Evolutionary conservation across 2,113 vertebrate species (phyloP).

Genomic region (Speoplatyrhinus poulsoni): DNA sequence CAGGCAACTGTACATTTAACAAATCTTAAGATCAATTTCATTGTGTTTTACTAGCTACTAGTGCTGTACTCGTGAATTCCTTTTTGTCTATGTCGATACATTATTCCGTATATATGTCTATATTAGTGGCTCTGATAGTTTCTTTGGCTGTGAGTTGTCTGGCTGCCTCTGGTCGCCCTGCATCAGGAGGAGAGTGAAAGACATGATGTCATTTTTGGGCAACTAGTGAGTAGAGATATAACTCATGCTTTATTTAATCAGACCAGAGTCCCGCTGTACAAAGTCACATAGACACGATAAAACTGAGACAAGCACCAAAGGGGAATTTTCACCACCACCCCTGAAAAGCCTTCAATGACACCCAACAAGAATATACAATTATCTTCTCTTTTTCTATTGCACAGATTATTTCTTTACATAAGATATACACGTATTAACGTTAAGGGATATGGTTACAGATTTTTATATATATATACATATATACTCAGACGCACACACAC

Average conservation of each 20-base stretch:
- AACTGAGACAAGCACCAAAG: slow-evolving; percentile 54
- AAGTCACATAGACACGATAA: slow-evolving; percentile 35
- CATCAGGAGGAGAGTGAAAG: slow-evolving; percentile 23
- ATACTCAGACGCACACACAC: too few species aligned
- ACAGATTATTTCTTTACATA: slow-evolving; percentile 87
- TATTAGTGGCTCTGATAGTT: slow-evolving; percentile 11
- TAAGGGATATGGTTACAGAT: slow-evolving; percentile 66
- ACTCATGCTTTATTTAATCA: slow-evolving; percentile 34
- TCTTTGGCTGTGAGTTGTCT: slow-evolving; percentile 17
- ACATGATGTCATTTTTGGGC: slow-evolving; percentile 16
- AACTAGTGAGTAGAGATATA: slow-evolving; percentile 19
- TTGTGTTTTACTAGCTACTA: slow-evolving; percentile 18
- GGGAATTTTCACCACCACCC: slow-evolving; percentile 66
- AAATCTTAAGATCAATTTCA: not conserved
- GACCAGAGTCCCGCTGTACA: slow-evolving; percentile 37
- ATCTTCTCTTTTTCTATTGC: slow-evolving; percentile 92
- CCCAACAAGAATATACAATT: slow-evolving; percentile 62
- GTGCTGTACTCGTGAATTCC: slow-evolving; percentile 9
- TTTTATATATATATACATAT: slow-evolving; percentile 48
- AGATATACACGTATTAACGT: slow-evolving; percentile 75
- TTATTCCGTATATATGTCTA: not conserved
- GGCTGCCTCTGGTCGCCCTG: slow-evolving; percentile 18
- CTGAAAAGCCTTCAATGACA: slow-evolving; percentile 75
- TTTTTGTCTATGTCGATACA: slow-evolving; percentile 9
- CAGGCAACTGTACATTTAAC: not conserved